phyloP scores from a whole-genome alignment of 1,140 invertebrate genomes.

The Macrobrachium nipponense region DNA sequence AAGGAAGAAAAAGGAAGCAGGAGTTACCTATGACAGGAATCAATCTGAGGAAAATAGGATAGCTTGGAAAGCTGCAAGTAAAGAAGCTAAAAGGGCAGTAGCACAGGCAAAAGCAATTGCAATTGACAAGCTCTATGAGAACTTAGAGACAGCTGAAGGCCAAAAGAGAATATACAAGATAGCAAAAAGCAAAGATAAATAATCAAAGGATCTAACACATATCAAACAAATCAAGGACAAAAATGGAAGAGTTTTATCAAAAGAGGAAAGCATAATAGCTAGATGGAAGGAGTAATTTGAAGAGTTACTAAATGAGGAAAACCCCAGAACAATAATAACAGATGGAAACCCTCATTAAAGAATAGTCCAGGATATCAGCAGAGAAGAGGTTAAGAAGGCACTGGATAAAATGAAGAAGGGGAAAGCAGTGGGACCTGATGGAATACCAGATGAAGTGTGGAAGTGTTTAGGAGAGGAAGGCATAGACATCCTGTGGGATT shows the following conservation, averaged over 20 bases:
- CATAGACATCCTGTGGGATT: too few relatives aligned
- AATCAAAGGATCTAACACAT: neutral
- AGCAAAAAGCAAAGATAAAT: neutral
- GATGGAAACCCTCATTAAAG: neutral
- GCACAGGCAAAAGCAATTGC: neutral
- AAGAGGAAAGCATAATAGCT: conserved; percentile 3
- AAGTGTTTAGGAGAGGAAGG: too few relatives aligned
- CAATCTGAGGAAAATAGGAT: neutral
- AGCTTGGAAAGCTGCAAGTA: neutral
- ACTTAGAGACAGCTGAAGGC: neutral
- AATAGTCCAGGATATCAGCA: neutral
- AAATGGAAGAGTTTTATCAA: neutral
- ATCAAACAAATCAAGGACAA: neutral
- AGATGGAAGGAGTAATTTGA: conserved; percentile 10
- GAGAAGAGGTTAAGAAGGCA: too few relatives aligned
- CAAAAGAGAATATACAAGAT: too few relatives aligned
- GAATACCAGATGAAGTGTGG: too few relatives aligned
- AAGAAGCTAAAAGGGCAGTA: neutral
- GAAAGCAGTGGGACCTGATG: too few relatives aligned
- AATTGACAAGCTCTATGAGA: neutral
- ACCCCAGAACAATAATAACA: neutral
- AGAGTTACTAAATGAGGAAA: conserved; percentile 1
- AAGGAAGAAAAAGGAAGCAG: neutral
- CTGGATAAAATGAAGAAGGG: too few relatives aligned
- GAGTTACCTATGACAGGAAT: neutral